Conservation (phyloP, 2,797 vertebrate genomes). For the Protonibea diacanthus region DNA sequence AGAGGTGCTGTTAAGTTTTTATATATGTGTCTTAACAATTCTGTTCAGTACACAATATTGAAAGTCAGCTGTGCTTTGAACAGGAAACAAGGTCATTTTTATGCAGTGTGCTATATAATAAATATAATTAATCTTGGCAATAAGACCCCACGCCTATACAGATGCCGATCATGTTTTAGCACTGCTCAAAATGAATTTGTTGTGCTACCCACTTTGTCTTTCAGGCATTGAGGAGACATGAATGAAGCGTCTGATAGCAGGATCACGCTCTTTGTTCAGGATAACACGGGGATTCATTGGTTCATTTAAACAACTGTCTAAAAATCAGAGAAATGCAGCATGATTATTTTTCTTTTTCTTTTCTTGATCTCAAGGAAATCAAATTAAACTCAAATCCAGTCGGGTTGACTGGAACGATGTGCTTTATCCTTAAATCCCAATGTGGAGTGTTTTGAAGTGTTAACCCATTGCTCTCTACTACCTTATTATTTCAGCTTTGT, state of each 20-base stretch:
- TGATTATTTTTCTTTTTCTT: constrained; percentile 71
- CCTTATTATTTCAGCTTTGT: constrained; percentile 47
- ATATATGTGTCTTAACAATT: constrained; percentile 17
- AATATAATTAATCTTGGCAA: constrained; percentile 82
- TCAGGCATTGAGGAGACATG: constrained; percentile 78
- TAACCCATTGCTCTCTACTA: constrained; percentile 43
- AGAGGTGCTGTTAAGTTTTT: constrained; percentile 23
- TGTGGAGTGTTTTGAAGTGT: constrained; percentile 42
- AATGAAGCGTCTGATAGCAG: constrained; percentile 82
- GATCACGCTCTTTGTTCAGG: constrained; percentile 80
- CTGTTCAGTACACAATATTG: constrained; percentile 38
- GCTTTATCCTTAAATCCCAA: constrained; percentile 56
- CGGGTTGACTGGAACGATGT: constrained; percentile 62
- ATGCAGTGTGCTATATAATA: constrained; percentile 71
- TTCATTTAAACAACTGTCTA: constrained; percentile 79
- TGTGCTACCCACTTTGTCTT: constrained; percentile 85
- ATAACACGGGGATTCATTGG: constrained; percentile 75
- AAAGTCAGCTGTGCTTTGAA: constrained; percentile 54
- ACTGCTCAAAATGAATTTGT: constrained; percentile 83
- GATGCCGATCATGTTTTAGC: constrained; percentile 84
- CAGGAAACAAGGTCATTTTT: constrained; percentile 69
- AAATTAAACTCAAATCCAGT: constrained; percentile 73
- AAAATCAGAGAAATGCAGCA: constrained; percentile 72
- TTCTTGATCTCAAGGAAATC: constrained; percentile 74
- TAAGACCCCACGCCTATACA: constrained; percentile 75